phyloP scores from a whole-genome alignment of 2,113 vertebrate species.

The Pagrus major region DNA sequence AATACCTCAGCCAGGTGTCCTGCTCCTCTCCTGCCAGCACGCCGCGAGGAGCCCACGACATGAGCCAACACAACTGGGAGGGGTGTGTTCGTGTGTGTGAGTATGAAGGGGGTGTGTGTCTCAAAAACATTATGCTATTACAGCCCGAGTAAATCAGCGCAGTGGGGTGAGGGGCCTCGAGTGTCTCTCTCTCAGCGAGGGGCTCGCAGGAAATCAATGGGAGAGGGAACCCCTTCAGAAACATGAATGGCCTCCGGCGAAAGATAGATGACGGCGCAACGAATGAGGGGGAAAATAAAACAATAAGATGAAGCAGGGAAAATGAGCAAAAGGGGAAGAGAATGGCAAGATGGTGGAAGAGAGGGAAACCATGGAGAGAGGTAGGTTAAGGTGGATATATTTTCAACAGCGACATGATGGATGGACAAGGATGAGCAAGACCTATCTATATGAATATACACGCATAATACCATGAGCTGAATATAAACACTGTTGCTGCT shows the following conservation, averaged over 20 bases:
- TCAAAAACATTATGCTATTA: slow-evolving; percentile 52
- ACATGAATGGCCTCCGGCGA: slow-evolving; percentile 15
- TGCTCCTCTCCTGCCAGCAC: slow-evolving; percentile 21
- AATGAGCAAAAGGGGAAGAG: neutral
- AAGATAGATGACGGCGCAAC: neutral
- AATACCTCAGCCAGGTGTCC: slow-evolving; percentile 52
- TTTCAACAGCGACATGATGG: slow-evolving; percentile 47
- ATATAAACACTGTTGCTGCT: slow-evolving; percentile 42
- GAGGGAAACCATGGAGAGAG: slow-evolving; percentile 1
- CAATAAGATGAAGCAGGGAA: neutral
- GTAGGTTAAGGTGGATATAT: slow-evolving; percentile 1
- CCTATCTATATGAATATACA: slow-evolving; percentile 6
- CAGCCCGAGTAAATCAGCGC: slow-evolving; percentile 47
- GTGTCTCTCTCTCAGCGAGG: slow-evolving; percentile 42
- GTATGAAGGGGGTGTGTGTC: neutral
- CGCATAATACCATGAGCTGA: slow-evolving; percentile 28
- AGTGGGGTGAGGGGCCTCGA: slow-evolving; percentile 56
- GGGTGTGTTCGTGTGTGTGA: neutral
- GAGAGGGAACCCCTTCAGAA: slow-evolving; percentile 46
- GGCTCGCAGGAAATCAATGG: slow-evolving; percentile 56
- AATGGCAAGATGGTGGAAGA: slow-evolving; percentile 14
- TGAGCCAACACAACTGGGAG: slow-evolving; percentile 28
- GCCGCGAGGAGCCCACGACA: neutral
- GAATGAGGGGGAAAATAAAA: neutral
- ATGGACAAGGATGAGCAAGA: slow-evolving; percentile 36